phyloP scores from a whole-genome alignment of 2,797 vertebrate genomes.

The Xenopus petersii region DNA sequence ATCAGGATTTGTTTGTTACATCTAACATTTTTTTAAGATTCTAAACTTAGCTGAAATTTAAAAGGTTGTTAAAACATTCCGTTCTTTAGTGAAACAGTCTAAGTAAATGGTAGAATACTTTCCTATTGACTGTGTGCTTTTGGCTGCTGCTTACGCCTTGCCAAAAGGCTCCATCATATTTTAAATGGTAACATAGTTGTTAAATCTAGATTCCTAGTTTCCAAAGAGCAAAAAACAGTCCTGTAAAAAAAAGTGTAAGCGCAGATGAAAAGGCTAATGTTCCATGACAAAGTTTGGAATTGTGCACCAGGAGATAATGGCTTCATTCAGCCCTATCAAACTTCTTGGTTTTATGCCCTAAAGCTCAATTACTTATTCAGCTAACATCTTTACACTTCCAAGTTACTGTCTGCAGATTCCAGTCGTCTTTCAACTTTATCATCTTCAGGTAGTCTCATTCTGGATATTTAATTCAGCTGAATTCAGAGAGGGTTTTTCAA shows the following conservation, averaged over 20 bases:
- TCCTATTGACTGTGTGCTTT: conserved; percentile 13
- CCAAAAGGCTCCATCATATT: conserved; percentile 24
- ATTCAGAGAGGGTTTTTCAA: background rate
- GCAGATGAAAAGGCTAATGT: conserved; percentile 26
- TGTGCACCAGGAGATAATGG: conserved; percentile 37
- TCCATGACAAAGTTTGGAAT: conserved; percentile 1
- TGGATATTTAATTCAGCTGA: background rate
- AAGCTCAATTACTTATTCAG: conserved; percentile 16
- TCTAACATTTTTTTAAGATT: background rate
- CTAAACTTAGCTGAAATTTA: background rate
- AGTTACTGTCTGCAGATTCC: conserved; percentile 27
- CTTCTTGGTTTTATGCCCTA: conserved; percentile 32
- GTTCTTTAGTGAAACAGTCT: background rate
- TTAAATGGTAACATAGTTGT: conserved; percentile 20
- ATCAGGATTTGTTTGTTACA: background rate
- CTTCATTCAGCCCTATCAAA: conserved; percentile 36
- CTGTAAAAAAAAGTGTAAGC: conserved; percentile 5
- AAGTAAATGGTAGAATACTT: conserved; percentile 6
- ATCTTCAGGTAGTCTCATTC: conserved; percentile 1
- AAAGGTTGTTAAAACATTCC: conserved; percentile 2
- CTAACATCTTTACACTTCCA: conserved; percentile 21
- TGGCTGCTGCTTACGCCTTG: conserved; percentile 1
- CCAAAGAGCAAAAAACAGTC: conserved; percentile 10
- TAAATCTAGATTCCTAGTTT: conserved; percentile 18
- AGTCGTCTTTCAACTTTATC: conserved; percentile 20